Evolutionary conservation across 2,797 vertebrate genomes (phyloP).

Genomic region (Sphenopsis melanotis): DNA sequence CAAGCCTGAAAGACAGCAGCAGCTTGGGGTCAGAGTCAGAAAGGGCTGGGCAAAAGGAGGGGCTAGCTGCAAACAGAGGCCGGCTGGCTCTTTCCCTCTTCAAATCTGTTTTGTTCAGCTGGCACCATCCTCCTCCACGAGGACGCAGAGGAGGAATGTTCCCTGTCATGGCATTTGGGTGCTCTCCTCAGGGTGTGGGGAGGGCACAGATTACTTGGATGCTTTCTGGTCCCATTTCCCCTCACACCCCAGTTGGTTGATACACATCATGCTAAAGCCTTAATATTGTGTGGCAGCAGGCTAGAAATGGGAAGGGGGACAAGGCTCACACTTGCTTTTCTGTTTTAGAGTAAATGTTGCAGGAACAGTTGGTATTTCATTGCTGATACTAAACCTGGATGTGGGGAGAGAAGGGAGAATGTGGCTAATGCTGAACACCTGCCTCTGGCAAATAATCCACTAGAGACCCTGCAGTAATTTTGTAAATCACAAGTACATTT

Average conservation of each 20-base stretch:
- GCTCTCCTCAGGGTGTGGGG: background rate
- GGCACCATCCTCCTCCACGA: background rate
- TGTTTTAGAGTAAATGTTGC: background rate
- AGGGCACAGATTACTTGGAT: background rate
- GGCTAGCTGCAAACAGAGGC: background rate
- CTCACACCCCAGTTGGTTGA: background rate
- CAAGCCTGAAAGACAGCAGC: background rate
- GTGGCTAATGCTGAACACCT: background rate
- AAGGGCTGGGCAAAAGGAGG: background rate
- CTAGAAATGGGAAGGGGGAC: background rate
- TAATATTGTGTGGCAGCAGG: background rate
- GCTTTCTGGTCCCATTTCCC: background rate
- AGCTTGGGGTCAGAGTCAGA: background rate
- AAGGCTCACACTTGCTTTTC: background rate
- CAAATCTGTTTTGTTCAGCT: background rate
- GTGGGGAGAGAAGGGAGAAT: background rate
- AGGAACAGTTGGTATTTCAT: background rate
- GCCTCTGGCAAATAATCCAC: background rate
- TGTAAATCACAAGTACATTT: constrained; percentile 20
- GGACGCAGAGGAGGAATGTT: background rate
- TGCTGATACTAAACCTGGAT: constrained; percentile 1
- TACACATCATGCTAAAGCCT: background rate
- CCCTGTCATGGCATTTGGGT: background rate
- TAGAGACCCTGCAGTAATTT: background rate
- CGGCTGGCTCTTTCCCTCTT: background rate